A percentile compares a stretch with the other conserved stretches of the same genome.
phyloP scores from a whole-genome alignment of 2,113 vertebrate species.

The Chelonoidis abingdonii region DNA sequence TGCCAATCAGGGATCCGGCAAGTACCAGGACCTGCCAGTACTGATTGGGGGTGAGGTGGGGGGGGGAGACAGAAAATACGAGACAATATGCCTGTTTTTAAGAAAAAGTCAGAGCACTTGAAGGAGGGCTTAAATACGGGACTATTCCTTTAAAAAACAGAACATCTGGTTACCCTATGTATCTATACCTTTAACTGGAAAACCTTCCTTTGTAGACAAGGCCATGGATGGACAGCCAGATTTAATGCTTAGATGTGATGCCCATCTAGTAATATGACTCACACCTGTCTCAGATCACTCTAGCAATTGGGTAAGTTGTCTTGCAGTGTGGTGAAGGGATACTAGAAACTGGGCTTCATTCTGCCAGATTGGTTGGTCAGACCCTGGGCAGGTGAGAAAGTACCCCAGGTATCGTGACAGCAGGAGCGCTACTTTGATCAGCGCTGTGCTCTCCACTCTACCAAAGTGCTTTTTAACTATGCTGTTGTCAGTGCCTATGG shows the following conservation, averaged over 20 bases:
- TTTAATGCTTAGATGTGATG: not conserved
- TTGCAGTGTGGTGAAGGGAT: not conserved
- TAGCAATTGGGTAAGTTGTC: not conserved
- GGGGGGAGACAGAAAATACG: too few relatives aligned
- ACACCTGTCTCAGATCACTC: not conserved
- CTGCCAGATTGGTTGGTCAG: not conserved
- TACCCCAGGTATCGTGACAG: not conserved
- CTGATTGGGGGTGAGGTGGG: too few relatives aligned
- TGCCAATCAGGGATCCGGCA: too few relatives aligned
- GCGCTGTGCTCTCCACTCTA: not conserved
- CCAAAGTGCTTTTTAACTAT: not conserved
- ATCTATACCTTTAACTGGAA: not conserved
- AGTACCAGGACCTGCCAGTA: too few relatives aligned
- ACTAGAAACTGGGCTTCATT: not conserved
- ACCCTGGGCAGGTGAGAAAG: not conserved
- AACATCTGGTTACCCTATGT: too few relatives aligned
- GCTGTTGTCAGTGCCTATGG: not conserved
- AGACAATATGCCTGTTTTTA: too few relatives aligned
- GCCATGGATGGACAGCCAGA: not conserved
- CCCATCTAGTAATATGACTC: not conserved
- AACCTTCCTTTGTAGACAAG: not conserved
- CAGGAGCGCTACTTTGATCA: not conserved
- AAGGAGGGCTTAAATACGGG: too few relatives aligned
- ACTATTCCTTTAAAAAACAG: too few relatives aligned
- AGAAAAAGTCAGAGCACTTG: too few relatives aligned